Evolutionary conservation across 2,113 vertebrate genomes (phyloP).

Genomic region (Chamaea fasciata): DNA sequence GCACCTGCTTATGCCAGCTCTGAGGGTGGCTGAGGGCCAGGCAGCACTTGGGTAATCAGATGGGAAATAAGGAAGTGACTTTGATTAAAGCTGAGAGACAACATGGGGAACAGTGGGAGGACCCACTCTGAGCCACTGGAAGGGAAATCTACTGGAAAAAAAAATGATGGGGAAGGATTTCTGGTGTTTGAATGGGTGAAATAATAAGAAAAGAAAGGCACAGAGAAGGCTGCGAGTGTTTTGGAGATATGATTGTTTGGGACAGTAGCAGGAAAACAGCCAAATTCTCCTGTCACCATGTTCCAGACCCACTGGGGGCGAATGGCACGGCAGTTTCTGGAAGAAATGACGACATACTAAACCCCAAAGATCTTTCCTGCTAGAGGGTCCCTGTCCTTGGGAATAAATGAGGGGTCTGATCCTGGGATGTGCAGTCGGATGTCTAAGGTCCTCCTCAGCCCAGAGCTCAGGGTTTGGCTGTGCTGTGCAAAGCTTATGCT

Average conservation of each 20-base stretch:
- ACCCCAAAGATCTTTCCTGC: neutral
- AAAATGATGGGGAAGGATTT: neutral
- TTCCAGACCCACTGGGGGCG: neutral
- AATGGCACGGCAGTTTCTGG: neutral
- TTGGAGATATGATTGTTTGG: constrained; percentile 22
- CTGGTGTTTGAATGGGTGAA: constrained; percentile 13
- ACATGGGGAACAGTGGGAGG: constrained; percentile 39
- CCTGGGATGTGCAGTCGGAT: neutral
- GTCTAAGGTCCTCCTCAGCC: neutral
- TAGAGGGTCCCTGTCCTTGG: neutral
- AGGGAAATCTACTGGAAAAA: constrained; percentile 17
- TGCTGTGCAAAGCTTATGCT: neutral
- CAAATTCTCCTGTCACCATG: neutral
- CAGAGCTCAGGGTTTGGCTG: neutral
- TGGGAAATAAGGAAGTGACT: constrained; percentile 29
- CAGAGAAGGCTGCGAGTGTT: neutral
- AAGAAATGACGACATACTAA: neutral
- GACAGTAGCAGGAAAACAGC: constrained; percentile 20
- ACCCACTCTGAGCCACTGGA: constrained; percentile 22
- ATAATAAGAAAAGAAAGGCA: constrained; percentile 14
- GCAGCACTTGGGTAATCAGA: constrained; percentile 33
- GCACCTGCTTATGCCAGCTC: neutral
- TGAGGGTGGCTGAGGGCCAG: constrained; percentile 28
- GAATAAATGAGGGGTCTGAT: neutral
- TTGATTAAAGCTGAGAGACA: constrained; percentile 56